Evolutionary conservation across 2,113 vertebrate species (phyloP).

Genomic region (Hippocampus mohnikei): DNA sequence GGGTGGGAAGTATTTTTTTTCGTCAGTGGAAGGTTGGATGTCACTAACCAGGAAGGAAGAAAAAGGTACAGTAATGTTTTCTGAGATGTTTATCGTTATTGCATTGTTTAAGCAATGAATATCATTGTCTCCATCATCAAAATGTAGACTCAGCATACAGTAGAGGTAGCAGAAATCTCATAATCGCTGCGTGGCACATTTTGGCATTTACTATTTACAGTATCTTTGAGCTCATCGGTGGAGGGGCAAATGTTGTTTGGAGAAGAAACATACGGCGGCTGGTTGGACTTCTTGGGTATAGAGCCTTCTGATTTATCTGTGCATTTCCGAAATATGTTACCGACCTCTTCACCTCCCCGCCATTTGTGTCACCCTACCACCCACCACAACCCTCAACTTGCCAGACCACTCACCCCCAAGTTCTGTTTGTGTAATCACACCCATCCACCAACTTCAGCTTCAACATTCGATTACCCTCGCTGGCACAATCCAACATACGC

Average conservation of each 20-base stretch:
- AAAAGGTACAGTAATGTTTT: neutral
- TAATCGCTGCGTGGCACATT: neutral
- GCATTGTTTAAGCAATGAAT: neutral
- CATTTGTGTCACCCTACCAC: slow-evolving; percentile 69
- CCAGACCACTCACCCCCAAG: neutral
- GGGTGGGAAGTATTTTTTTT: neutral
- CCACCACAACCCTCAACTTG: neutral
- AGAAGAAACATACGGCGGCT: slow-evolving; percentile 71
- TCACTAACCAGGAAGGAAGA: neutral
- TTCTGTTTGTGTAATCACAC: neutral
- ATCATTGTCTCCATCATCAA: neutral
- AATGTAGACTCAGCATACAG: neutral
- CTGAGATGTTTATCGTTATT: neutral
- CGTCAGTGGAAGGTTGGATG: neutral
- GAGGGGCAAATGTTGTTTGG: slow-evolving; percentile 53
- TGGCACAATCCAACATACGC: no score
- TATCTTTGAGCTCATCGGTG: slow-evolving; percentile 28
- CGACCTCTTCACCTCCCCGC: slow-evolving; percentile 70
- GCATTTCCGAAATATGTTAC: slow-evolving; percentile 70
- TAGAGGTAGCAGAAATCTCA: neutral
- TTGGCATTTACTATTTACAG: slow-evolving; percentile 21
- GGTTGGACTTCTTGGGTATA: slow-evolving; percentile 38
- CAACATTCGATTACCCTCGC: neutral
- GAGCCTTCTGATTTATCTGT: slow-evolving; percentile 72
- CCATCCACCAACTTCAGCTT: neutral